Evolutionary conservation across 1,140 invertebrate genomes (phyloP).

Genomic region (Steinernema khuongi): DNA sequence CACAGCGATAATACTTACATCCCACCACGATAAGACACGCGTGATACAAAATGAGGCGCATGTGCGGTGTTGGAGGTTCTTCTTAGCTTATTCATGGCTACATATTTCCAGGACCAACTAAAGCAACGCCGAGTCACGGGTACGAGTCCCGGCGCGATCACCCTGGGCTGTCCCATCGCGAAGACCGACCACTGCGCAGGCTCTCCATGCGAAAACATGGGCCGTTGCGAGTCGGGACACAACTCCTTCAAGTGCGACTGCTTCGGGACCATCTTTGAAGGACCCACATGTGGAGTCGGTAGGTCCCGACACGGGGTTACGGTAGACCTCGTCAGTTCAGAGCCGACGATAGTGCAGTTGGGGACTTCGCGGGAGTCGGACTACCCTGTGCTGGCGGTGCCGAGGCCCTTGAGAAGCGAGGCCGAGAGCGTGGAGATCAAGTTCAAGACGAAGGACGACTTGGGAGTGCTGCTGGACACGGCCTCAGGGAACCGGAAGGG

Average conservation of each 20-base stretch:
- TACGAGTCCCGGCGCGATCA: conserved; percentile 52
- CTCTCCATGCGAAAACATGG: conserved; percentile 84
- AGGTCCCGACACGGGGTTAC: conserved; percentile 40
- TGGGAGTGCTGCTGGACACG: conserved; percentile 61
- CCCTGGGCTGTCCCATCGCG: conserved; percentile 75
- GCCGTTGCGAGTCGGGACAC: conserved; percentile 85
- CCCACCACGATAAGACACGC: not conserved
- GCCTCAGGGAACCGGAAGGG: conserved; percentile 24
- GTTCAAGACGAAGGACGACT: conserved; percentile 76
- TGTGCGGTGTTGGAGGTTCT: too few species aligned
- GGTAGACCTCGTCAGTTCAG: conserved; percentile 61
- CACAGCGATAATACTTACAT: conserved; percentile 6
- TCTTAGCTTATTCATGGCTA: too few species aligned
- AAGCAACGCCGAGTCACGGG: not conserved
- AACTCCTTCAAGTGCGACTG: conserved; percentile 94
- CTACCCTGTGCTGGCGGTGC: conserved; percentile 73
- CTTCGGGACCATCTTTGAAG: conserved; percentile 77
- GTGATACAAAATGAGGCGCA: too few species aligned
- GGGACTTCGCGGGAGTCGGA: conserved; percentile 63
- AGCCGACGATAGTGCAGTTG: conserved; percentile 77
- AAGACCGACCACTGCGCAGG: conserved; percentile 75
- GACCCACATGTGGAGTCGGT: conserved; percentile 86
- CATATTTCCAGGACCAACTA: not conserved
- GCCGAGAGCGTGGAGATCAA: conserved; percentile 82
- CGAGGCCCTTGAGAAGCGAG: conserved; percentile 76